phyloP scores from a whole-genome alignment of 2,113 vertebrate genomes.

The Protomyctophum bolini region DNA sequence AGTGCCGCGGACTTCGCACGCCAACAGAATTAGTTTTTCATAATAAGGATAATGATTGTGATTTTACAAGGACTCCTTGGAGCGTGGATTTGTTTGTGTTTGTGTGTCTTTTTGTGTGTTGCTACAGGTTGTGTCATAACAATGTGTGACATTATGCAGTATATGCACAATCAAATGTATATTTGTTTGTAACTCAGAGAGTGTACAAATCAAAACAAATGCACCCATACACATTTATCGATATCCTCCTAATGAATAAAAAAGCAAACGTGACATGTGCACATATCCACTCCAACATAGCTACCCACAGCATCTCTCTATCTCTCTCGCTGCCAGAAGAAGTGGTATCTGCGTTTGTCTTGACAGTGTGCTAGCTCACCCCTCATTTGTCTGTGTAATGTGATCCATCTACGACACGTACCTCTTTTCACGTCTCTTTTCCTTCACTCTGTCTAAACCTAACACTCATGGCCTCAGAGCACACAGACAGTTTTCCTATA shows the following conservation, averaged over 20 bases:
- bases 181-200: not conserved
- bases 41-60: slow-evolving; percentile 55
- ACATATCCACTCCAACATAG: not conserved
- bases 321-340: not conserved
- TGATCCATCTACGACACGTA: not conserved
- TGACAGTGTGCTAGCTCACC: not conserved
- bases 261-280: not conserved
- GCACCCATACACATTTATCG: too few species aligned
- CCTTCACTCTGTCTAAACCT: slow-evolving; percentile 16
- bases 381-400: slow-evolving; percentile 11
- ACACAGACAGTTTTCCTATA: slow-evolving; percentile 36
- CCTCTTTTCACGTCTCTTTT: slow-evolving; percentile 5
- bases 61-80: slow-evolving; percentile 48
- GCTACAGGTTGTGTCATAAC: not conserved
- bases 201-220: not conserved
- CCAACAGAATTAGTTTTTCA: slow-evolving; percentile 66
- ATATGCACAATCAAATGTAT: too few species aligned
- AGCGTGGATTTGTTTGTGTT: slow-evolving; percentile 3
- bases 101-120: slow-evolving; percentile 11
- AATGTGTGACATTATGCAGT: not conserved
- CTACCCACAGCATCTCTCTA: too few species aligned
- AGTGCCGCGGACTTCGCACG: slow-evolving; percentile 41
- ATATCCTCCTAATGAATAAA: too few species aligned
- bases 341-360: slow-evolving; percentile 3
- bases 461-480: slow-evolving; percentile 7